Base-by-base conservation (phyloP, 1,140 invertebrate genomes). In the Battus philenor region DNA sequence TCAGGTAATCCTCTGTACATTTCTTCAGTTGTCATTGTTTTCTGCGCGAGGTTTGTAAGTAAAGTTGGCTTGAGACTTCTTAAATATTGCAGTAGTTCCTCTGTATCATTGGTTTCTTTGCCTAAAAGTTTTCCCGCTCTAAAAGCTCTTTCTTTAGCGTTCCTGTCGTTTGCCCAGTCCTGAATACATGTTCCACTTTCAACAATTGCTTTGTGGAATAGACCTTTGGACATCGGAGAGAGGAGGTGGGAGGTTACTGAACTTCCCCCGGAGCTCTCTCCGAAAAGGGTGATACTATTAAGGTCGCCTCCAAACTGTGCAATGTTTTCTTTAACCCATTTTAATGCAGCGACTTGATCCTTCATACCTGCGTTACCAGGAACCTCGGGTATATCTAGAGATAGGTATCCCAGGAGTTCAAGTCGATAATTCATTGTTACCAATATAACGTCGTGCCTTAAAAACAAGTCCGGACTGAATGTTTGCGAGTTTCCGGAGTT, bases 291-390 rank as follows among this genome's bases (percentile, higher is more conserved):
- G 1, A 95, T 88, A 55, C 88, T 89, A 11, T 90, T 71, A 0
- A 90, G 87, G 68, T 92, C 90, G 1, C 93, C 93, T 6, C 92
- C 92, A 66, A 95, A 95, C 41, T 86, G 36, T 5, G 45, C 52
- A 33, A 86, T 84, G 43, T 86, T 81, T 6, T 68, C 47, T 43
- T 69, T 57, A 8, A 83, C 56, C 76, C 79, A 79, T 32, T 43
- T 39, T 8, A 79, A 44, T 3, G 68, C 72, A 4, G 44, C 52
- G 9, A 90, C 87, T 76, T 91, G 90, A 65, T 93, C 91, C 46
- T 91, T 88, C 8, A 92, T 65, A 0, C 88, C 91, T 26, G 86
- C 89, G 76, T 93, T 89, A 17, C 91, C 88, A 1, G 93, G 85
- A 36, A 87, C 86, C 44, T 88, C 86, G 1, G 75, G 58, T 18